Base-by-base conservation (phyloP, 2,797 vertebrate genomes). In the Bufotes viridis region DNA sequence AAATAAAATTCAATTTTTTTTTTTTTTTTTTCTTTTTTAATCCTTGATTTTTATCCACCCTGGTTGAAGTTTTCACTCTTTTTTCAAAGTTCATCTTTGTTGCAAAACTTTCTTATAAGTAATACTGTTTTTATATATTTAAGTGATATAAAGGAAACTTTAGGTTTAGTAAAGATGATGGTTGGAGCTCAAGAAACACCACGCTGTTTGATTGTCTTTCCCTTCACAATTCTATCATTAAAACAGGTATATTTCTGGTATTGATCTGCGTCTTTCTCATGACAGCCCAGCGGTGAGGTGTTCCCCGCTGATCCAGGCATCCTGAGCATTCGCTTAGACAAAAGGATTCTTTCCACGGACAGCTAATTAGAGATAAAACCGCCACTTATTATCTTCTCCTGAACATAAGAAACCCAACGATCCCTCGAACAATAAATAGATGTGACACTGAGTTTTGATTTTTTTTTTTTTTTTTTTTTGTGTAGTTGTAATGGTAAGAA, bases 331-430 rank as follows among this genome's bases (percentile, higher is more conserved):
- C 63, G 11, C 60, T 17, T 78, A 76, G 72, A 78, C 74, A 83
- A 83, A 76, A 9, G 42, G 15, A 29, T 65, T 85, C 60, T 65
- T 24, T 60, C 74, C 58, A 55, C 22, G 24, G 78, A 78, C 74
- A 20, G 17, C 84, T 85, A 85, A 84, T 84, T 84, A 84, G 83
- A 84, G 70, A 84, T 76, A 29, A 85, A 85, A 15, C 72, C 11
- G 42, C 42, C 17, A 63, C 58, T 60, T 85, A 76, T 84, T 84
- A 74, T 85, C 61, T 76, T 75, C 58, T 24, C 42, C 55, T 17
- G 74, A 78, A 34, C 34, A 6, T 78, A 65, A 65, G 49, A 65
- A 67, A 78, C 18, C 22, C 10, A 2, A 13, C 24, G 74, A 78
- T 49, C 5, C 26, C 18, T 51, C 58, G 63, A 29, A 17, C 34